Percentiles rank a stretch among this genome's conserved stretches.
These are phyloP conservation scores for Taxidea taxus DNA, from an alignment of 2,113 vertebrate species.

Conservation along the genomic window DNA sequence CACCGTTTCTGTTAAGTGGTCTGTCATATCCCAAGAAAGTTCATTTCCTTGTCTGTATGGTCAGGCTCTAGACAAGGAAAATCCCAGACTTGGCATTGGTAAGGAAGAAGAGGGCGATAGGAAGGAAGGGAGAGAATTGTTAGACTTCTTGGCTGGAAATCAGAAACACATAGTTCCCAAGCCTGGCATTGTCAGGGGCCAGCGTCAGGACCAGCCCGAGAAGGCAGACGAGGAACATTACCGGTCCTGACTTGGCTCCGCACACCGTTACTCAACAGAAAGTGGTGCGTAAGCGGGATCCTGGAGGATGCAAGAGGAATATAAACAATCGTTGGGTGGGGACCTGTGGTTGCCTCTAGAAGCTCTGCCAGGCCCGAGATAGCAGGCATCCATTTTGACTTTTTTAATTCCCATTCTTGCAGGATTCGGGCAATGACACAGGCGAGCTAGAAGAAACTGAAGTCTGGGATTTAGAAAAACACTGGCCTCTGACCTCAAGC, in stretches of 20 bases:
- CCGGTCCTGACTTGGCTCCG: conserved; percentile 43
- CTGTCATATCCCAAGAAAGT: conserved; percentile 61
- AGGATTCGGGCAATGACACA: background rate
- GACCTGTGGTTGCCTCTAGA: background rate
- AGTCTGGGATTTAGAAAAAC: conserved; percentile 5
- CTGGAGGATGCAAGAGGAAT: conserved; percentile 9
- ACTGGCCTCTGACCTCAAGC: conserved; percentile 26
- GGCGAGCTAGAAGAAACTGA: background rate
- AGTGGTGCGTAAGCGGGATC: conserved; percentile 60
- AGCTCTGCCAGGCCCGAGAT: background rate
- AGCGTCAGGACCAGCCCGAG: conserved; percentile 17
- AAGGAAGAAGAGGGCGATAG: conserved; percentile 61
- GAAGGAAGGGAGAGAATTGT: conserved; percentile 75
- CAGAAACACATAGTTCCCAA: conserved; percentile 75
- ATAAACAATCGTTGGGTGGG: conserved; percentile 45
- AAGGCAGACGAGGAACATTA: conserved; percentile 43
- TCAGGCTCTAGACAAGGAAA: conserved; percentile 59
- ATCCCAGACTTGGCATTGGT: conserved; percentile 65
- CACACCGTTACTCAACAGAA: conserved; percentile 42
- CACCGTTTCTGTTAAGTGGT: conserved; percentile 49
- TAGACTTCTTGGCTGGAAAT: conserved; percentile 70
- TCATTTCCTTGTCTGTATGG: conserved; percentile 63
- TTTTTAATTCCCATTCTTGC: conserved; percentile 39
- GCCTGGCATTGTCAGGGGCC: conserved; percentile 58
- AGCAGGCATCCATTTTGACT: background rate